phyloP scores from a whole-genome alignment of 2,797 vertebrate species.

The Erethizon dorsatum region DNA sequence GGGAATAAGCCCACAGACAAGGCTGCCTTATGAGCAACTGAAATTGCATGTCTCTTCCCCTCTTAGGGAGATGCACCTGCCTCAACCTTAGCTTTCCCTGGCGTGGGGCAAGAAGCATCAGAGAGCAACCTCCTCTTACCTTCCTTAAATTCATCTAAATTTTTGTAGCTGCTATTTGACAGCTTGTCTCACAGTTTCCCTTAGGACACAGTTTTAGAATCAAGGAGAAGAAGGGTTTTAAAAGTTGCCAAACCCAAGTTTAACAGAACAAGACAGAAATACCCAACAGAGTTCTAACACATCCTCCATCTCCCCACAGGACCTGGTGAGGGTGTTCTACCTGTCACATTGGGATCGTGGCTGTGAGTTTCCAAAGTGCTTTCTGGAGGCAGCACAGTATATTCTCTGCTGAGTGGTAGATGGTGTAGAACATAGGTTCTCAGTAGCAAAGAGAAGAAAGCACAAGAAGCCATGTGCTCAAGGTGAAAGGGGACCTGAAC shows the following conservation, averaged over 20 bases:
- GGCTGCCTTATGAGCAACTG: background rate
- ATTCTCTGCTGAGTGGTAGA: background rate
- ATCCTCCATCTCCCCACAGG: background rate
- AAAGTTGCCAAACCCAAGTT: slow-evolving; percentile 76
- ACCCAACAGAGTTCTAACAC: slow-evolving; percentile 20
- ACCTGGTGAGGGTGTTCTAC: background rate
- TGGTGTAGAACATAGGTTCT: fast-evolving
- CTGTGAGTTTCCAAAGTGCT: background rate
- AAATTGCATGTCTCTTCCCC: too few relatives aligned
- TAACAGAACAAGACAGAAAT: slow-evolving; percentile 76
- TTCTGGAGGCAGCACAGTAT: background rate
- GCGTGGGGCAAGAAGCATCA: slow-evolving; percentile 37
- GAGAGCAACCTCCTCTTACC: background rate
- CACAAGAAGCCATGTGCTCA: background rate
- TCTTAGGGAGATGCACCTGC: background rate
- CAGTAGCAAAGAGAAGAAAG: background rate
- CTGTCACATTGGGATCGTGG: fast-evolving
- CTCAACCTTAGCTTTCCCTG: background rate
- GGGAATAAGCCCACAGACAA: background rate
- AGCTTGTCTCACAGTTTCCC: slow-evolving; percentile 62
- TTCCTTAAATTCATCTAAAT: background rate
- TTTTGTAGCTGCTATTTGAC: slow-evolving; percentile 44
- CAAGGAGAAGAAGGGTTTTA: slow-evolving; percentile 68
- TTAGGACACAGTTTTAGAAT: slow-evolving; percentile 68
- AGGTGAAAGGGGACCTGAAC: background rate